phyloP scores from a whole-genome alignment of 2,797 vertebrate genomes.

The Balearica regulorum region DNA sequence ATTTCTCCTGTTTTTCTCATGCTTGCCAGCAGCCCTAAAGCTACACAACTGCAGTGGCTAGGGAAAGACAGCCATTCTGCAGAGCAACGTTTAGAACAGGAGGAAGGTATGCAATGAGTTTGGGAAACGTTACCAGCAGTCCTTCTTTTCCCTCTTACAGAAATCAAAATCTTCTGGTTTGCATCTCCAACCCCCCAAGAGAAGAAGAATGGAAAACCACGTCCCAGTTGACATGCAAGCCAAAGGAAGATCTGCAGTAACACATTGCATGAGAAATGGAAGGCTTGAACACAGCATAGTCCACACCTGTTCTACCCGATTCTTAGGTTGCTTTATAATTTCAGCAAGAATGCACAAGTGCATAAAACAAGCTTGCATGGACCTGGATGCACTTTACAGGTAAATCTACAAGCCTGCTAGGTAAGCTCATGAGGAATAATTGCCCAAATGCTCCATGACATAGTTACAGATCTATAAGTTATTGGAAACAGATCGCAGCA shows the following conservation, averaged over 20 bases:
- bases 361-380: background rate
- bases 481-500: background rate
- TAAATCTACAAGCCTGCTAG: background rate
- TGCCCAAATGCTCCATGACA: background rate
- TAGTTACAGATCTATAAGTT: background rate
- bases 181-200: background rate
- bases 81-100: background rate
- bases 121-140: background rate
- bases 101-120: background rate
- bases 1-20: background rate
- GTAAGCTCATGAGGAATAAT: background rate
- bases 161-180: background rate
- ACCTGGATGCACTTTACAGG: background rate
- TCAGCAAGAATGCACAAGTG: background rate
- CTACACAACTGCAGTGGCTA: background rate
- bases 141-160: background rate
- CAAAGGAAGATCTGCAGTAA: background rate
- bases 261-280: background rate
- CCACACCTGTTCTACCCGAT: background rate
- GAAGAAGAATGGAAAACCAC: background rate
- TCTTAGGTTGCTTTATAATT: background rate
- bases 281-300: background rate
- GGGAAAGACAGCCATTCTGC: background rate
- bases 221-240: background rate
- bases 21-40: background rate